Evolutionary conservation across 2,797 vertebrate genomes (phyloP).

Genomic region (Lacerta agilis): DNA sequence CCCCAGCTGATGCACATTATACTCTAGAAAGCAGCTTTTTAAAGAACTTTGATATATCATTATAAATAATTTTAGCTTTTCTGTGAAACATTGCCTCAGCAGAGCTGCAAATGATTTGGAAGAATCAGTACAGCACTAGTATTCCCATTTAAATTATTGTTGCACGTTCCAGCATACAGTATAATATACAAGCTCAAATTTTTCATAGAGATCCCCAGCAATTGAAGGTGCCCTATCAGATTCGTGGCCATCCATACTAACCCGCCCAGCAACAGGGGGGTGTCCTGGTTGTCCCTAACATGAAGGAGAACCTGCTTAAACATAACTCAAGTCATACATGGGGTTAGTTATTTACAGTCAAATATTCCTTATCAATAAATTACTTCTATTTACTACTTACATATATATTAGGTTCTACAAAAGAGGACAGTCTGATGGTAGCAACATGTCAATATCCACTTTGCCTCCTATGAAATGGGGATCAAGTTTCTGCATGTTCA

Average conservation of each 20-base stretch:
- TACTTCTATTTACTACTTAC: neutral
- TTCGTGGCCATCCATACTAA: no score
- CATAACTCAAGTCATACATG: neutral
- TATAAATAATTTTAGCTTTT: slow-evolving; percentile 1
- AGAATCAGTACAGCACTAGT: neutral
- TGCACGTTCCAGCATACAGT: no score
- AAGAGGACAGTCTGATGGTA: neutral
- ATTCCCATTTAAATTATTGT: neutral
- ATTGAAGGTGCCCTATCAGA: no score
- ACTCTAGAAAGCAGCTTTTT: neutral
- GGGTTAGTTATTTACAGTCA: neutral
- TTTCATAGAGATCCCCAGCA: neutral
- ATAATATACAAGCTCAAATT: neutral
- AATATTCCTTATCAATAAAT: neutral
- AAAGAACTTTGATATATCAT: neutral
- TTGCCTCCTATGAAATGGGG: neutral
- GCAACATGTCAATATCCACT: rapidly evolving
- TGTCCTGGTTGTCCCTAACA: no score
- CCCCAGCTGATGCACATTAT: neutral
- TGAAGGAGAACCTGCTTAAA: neutral
- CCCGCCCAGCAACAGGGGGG: no score
- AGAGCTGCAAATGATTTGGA: neutral
- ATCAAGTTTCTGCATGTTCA: neutral
- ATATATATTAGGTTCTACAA: neutral
- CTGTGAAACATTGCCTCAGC: neutral